These are phyloP conservation scores for Sander lucioperca DNA, from an alignment of 2,113 vertebrate genomes.

Conservation along the genomic window DNA sequence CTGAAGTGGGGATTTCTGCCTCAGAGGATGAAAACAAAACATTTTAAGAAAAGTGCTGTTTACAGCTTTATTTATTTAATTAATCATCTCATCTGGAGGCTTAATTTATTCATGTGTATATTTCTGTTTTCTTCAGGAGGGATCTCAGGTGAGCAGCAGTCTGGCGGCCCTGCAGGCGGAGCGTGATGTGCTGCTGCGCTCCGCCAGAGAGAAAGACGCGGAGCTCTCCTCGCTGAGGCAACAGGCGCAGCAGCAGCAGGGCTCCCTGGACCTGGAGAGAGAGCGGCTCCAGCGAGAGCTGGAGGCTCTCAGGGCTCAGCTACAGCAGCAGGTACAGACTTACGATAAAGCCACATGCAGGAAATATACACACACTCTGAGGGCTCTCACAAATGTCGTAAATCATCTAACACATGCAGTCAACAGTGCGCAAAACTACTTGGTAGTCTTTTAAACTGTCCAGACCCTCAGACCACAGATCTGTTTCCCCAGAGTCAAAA, in stretches of 20 bases:
- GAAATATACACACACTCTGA: neutral
- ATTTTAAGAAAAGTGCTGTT: no score
- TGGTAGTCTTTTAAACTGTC: no score
- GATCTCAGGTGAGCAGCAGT: conserved; percentile 72
- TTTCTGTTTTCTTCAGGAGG: conserved; percentile 70
- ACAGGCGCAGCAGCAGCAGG: conserved; percentile 79
- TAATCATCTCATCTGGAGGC: neutral
- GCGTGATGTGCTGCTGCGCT: conserved; percentile 73
- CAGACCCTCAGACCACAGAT: no score
- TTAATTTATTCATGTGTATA: neutral
- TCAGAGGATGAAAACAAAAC: no score
- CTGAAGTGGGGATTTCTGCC: no score
- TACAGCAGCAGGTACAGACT: conserved; percentile 84
- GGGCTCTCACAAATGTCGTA: no score
- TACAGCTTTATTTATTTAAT: no score
- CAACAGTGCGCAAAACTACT: no score
- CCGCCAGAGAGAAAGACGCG: conserved; percentile 63
- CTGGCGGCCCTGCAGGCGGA: conserved; percentile 84
- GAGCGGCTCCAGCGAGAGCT: conserved; percentile 75
- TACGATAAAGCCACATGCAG: accelerated
- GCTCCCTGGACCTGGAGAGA: conserved; percentile 68
- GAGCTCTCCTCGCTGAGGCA: conserved; percentile 78
- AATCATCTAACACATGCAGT: no score
- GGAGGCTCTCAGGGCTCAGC: conserved; percentile 77
- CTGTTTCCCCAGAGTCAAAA: no score